Conservation (phyloP, 2,797 vertebrate genomes). For the Acrocephalus scirpaceus region DNA sequence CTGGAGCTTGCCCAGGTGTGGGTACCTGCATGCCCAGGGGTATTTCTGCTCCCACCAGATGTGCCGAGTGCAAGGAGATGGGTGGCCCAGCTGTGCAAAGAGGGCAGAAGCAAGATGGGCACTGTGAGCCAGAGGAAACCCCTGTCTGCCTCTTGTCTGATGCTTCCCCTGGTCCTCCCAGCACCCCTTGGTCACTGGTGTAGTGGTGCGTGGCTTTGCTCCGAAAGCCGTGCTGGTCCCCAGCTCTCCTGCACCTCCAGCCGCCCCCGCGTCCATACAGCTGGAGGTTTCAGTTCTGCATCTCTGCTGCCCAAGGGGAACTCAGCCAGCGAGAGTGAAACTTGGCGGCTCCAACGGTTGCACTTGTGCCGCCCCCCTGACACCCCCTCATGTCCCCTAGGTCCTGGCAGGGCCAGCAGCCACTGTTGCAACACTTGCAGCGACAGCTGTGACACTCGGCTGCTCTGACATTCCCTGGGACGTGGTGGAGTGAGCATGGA, state of each 20-base stretch:
- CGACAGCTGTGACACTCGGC: accelerated
- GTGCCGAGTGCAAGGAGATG: neutral
- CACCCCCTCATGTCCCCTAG: neutral
- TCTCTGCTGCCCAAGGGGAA: conserved; percentile 74
- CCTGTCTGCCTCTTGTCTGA: accelerated
- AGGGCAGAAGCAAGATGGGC: neutral
- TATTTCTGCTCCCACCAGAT: neutral
- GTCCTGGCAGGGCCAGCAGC: neutral
- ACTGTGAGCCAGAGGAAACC: neutral
- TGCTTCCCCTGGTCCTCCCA: accelerated
- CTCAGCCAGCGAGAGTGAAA: conserved; percentile 74
- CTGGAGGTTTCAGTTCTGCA: conserved; percentile 83
- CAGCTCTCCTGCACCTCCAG: neutral
- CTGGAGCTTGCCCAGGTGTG: neutral
- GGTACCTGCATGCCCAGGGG: neutral
- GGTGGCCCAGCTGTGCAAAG: neutral
- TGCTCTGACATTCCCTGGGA: neutral
- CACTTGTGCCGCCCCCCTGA: neutral
- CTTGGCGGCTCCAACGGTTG: conserved; percentile 46
- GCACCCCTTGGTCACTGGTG: neutral
- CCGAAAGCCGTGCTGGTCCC: neutral
- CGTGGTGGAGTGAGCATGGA: accelerated
- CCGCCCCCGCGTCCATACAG: conserved; percentile 59
- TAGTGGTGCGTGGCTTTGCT: neutral
- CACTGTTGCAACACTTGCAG: neutral